phyloP scores from a whole-genome alignment of 2,888 invertebrate species.

The Anagyrus pseudococci region DNA sequence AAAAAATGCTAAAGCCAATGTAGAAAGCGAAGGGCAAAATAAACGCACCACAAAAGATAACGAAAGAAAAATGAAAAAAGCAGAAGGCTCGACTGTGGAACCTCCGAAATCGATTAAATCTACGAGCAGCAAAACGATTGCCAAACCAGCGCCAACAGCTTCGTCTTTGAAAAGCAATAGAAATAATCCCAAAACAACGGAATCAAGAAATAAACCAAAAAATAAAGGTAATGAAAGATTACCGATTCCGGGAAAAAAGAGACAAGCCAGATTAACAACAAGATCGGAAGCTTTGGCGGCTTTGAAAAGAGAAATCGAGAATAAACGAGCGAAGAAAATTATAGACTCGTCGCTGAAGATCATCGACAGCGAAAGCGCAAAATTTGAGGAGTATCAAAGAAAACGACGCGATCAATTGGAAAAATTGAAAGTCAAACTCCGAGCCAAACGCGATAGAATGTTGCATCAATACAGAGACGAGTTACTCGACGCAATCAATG shows the following conservation, averaged over 20 bases:
- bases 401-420: conserved; percentile 41
- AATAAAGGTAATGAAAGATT: too few species aligned
- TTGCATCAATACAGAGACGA: conserved; percentile 42
- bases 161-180: too few species aligned
- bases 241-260: too few species aligned
- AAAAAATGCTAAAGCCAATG: not conserved
- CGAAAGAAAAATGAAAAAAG: not conserved
- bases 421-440: conserved; percentile 42
- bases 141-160: too few species aligned
- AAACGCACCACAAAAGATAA: not conserved
- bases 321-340: conserved; percentile 35
- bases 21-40: not conserved
- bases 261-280: conserved; percentile 31
- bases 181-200: too few species aligned
- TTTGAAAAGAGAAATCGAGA: conserved; percentile 39
- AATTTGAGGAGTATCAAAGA: conserved; percentile 35
- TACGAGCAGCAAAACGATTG: too few species aligned
- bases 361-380: conserved; percentile 28
- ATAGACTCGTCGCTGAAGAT: conserved; percentile 27
- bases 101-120: not conserved
- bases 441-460: conserved; percentile 40
- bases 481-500: conserved; percentile 37
- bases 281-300: conserved; percentile 39
- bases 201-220: too few species aligned
- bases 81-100: not conserved